A percentile compares a stretch with the other conserved stretches of the same genome.
These are phyloP conservation scores for Chrysogorgia sp. DNA, from an alignment of 92 coral and sea anemone species.

Conservation along the genomic window DNA sequence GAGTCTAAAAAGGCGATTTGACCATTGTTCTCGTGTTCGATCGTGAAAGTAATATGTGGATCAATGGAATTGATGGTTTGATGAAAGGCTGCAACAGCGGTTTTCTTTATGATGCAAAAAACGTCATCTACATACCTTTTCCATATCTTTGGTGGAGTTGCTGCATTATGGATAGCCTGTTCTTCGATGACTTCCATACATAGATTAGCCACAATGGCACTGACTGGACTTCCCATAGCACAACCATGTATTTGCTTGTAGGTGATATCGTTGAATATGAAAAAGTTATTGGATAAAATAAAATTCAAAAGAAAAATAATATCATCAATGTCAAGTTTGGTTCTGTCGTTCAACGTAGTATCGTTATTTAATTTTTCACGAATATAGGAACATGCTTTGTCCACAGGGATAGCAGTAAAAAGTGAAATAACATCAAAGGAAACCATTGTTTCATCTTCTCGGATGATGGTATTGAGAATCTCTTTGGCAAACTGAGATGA, in stretches of 20 bases:
- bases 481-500: not conserved
- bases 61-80: conserved; percentile 21
- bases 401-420: conserved; percentile 50
- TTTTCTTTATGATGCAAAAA: conserved; percentile 36
- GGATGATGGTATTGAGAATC: not conserved
- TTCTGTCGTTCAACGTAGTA: conserved; percentile 3
- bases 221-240: no score
- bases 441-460: not conserved
- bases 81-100: conserved; percentile 5
- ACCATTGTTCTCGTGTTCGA: conserved; percentile 22
- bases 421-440: conserved; percentile 36
- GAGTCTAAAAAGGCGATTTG: conserved; percentile 41
- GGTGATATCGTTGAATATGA: not conserved
- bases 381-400: conserved; percentile 23
- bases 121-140: conserved; percentile 39
- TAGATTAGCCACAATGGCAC: conserved; percentile 18
- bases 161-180: not conserved
- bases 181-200: conserved; percentile 41
- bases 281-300: not conserved
- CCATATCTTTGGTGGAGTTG: conserved; percentile 33
- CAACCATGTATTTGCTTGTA: conserved; percentile 40
- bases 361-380: conserved; percentile 23
- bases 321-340: conserved; percentile 28
- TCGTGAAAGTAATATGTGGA: conserved; percentile 27
- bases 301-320: not conserved